phyloP scores from a whole-genome alignment of 2,113 vertebrate genomes.

The Alaudala cheleensis region DNA sequence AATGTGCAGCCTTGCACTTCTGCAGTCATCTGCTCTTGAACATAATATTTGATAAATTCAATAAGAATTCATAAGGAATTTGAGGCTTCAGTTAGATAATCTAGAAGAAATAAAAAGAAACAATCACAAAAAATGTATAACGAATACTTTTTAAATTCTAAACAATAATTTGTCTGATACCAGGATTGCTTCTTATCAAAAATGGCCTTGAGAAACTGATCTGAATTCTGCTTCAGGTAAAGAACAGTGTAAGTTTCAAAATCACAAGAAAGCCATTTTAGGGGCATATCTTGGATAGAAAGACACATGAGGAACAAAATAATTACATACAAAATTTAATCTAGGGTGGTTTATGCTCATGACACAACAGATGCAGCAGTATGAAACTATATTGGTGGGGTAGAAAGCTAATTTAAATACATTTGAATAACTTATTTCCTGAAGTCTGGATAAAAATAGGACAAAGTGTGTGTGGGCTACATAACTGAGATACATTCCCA shows the following conservation, averaged over 20 bases:
- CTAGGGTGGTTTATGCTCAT: background rate
- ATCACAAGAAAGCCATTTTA: background rate
- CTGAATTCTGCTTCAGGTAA: background rate
- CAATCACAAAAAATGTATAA: background rate
- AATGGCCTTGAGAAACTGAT: background rate
- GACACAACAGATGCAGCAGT: background rate
- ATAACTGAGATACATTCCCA: background rate
- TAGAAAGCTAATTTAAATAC: conserved; percentile 33
- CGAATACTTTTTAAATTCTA: background rate
- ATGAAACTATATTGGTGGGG: background rate
- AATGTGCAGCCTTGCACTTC: background rate
- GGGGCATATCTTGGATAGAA: background rate
- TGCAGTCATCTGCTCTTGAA: background rate
- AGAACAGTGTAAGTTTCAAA: background rate
- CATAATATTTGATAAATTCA: background rate
- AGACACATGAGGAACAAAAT: conserved; percentile 14
- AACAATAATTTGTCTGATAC: background rate
- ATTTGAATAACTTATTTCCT: conserved; percentile 57
- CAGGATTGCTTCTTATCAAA: background rate
- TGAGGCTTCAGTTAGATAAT: background rate
- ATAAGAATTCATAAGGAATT: background rate
- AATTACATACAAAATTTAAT: conserved; percentile 25
- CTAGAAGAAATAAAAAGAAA: background rate
- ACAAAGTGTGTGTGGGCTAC: background rate
- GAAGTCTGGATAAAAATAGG: conserved; percentile 52